Conservation (phyloP, 1,140 invertebrate species). For the Lithobius niger region DNA sequence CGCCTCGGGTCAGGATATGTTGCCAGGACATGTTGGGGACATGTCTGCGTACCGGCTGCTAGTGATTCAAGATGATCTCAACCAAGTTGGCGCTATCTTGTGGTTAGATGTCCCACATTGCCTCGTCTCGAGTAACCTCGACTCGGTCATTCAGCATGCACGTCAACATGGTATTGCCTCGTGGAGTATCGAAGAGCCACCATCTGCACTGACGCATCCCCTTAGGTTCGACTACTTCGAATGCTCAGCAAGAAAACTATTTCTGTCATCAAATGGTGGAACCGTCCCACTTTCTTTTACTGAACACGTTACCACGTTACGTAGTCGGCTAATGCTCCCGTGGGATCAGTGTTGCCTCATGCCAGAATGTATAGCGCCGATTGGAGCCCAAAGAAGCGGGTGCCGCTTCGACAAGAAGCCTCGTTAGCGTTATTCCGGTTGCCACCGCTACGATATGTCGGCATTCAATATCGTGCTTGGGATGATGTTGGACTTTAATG, state of each 20-base stretch:
- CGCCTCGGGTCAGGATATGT: too few species aligned
- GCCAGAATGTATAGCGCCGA: slow-evolving; percentile 74
- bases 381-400: slow-evolving; percentile 46
- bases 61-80: slow-evolving; percentile 62
- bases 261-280: slow-evolving; percentile 71
- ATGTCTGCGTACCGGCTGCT: too few species aligned
- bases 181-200: slow-evolving; percentile 58
- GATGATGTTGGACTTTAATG: slow-evolving; percentile 57
- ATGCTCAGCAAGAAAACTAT: slow-evolving; percentile 55
- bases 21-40: too few species aligned
- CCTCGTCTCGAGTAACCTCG: slow-evolving; percentile 33
- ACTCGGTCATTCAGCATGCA: slow-evolving; percentile 27
- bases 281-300: slow-evolving; percentile 53
- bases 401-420: slow-evolving; percentile 73
- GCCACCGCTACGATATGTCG: slow-evolving; percentile 78
- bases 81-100: slow-evolving; percentile 54
- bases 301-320: slow-evolving; percentile 50
- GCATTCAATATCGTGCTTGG: slow-evolving; percentile 81
- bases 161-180: slow-evolving; percentile 47
- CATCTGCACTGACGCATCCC: slow-evolving; percentile 80
- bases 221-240: slow-evolving; percentile 86
- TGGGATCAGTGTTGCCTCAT: slow-evolving; percentile 86
- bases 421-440: slow-evolving; percentile 79
- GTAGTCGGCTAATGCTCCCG: slow-evolving; percentile 65
- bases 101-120: slow-evolving; percentile 52